Evolutionary conservation across 2,113 vertebrate genomes (phyloP), one percentile per base, ranked within the genome.

Genomic region (Climacteris rufus): DNA sequence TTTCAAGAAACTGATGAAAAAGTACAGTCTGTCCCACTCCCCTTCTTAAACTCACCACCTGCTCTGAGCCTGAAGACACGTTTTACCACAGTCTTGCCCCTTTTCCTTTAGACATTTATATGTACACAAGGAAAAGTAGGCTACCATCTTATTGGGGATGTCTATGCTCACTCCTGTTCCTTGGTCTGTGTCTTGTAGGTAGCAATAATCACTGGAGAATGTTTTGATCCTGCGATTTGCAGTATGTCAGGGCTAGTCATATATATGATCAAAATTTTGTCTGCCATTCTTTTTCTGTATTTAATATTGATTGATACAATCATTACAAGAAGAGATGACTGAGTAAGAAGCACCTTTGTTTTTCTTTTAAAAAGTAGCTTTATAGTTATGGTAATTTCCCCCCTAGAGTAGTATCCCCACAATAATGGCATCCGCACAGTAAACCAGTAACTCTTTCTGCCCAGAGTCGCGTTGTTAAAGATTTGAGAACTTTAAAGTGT

Each of bases 51-150:
- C 14, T 44, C 24, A 31, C 1, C 22, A 79, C 24, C 53, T 85
- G 11, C 37, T 88, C 39, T 75, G 42, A 20, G 14, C 17, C 35
- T 84, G 37, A 16, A 42, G 45, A 44, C 49, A 24, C 18, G 2
- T 3, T 61, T 78, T 78, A 44, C 7, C 44, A 30, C 9, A 53
- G 24, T 21, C 28, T 66, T 53, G 1, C 6, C 5, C 9, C 42
- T 79, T 88, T 82, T 49, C 5, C 31, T 70, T 61, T 39, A 64
- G 27, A 20, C 11, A 16, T 70, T 44, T 17, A 24, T 21, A 53
- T 31, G 8, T 14, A 30, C 0, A 0, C 30, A 57, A 90, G 25
- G 15, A 49, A 84, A 92, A 59, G 11, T 8, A 59, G 4, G 3
- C 15, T 52, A 30, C 14, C 9, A 20, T 13, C 22, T 79, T 71